Percentiles rank a stretch among this genome's conserved stretches.
Evolutionary conservation across 2,113 vertebrate genomes (phyloP).

Genomic region (Calyptomena viridis): DNA sequence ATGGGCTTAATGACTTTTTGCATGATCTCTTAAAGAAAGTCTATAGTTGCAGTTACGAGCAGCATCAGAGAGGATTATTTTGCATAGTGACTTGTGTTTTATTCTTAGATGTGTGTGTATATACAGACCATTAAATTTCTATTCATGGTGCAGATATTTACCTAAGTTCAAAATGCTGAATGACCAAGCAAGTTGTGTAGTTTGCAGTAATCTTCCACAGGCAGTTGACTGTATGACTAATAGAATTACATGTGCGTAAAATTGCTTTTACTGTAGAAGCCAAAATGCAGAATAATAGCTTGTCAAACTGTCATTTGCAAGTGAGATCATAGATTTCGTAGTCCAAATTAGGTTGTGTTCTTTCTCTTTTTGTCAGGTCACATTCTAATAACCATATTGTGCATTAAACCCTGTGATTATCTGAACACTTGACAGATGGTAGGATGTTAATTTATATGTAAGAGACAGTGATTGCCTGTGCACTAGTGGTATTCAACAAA

Average conservation of each 20-base stretch:
- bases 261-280: conserved; percentile 69
- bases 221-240: conserved; percentile 72
- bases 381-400: conserved; percentile 82
- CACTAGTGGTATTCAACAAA: conserved; percentile 67
- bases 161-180: conserved; percentile 58
- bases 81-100: background rate
- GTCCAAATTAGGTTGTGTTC: conserved; percentile 80
- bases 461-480: conserved; percentile 75
- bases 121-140: conserved; percentile 22
- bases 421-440: conserved; percentile 81
- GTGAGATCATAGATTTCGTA: conserved; percentile 78
- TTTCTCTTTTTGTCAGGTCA: conserved; percentile 81
- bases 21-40: conserved; percentile 4
- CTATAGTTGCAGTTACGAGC: background rate
- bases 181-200: conserved; percentile 69
- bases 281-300: conserved; percentile 78
- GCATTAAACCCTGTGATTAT: conserved; percentile 81
- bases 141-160: conserved; percentile 56
- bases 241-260: conserved; percentile 72
- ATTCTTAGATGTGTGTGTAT: background rate
- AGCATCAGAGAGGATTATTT: conserved; percentile 15
- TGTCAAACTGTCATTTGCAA: conserved; percentile 79
- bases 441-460: conserved; percentile 80
- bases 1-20: conserved; percentile 29
- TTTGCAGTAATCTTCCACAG: conserved; percentile 68